Conservation (phyloP, 2,888 invertebrate species). For the Kuschelorhynchus macadamiae region DNA sequence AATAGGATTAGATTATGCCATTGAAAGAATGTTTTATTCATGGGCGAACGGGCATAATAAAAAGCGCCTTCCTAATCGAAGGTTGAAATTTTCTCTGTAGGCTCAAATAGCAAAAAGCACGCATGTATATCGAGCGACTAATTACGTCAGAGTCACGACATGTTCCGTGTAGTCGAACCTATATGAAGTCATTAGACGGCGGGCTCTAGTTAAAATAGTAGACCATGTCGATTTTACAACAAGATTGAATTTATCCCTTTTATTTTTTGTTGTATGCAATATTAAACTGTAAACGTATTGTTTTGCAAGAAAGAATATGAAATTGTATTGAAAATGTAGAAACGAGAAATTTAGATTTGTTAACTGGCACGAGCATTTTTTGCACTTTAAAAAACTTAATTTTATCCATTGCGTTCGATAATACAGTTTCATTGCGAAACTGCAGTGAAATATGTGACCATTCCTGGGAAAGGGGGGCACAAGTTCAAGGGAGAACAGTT, state of each 20-base stretch:
- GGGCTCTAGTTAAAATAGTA: conserved; percentile 17
- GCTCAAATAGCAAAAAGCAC: conserved; percentile 41
- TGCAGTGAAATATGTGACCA: no score
- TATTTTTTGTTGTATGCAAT: background rate
- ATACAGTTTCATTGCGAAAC: no score
- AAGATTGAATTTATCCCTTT: background rate
- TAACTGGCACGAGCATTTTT: no score
- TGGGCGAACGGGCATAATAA: conserved; percentile 34
- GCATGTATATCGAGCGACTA: conserved; percentile 44
- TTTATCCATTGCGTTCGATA: no score
- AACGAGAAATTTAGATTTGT: no score
- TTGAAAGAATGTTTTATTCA: conserved; percentile 42
- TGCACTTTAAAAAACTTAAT: no score
- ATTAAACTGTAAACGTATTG: conserved; percentile 9
- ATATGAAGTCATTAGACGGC: conserved; percentile 48
- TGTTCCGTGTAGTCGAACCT: conserved; percentile 42
- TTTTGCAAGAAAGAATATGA: no score
- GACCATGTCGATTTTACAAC: conserved; percentile 27
- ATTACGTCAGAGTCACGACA: conserved; percentile 47
- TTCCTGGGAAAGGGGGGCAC: no score
- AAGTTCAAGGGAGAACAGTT: no score
- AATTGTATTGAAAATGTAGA: no score
- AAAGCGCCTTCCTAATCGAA: conserved; percentile 36
- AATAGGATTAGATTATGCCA: conserved; percentile 31
- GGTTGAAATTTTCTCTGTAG: conserved; percentile 18